Base-by-base conservation (phyloP, 2,113 vertebrate genomes). In the Lutjanus erythropterus region DNA sequence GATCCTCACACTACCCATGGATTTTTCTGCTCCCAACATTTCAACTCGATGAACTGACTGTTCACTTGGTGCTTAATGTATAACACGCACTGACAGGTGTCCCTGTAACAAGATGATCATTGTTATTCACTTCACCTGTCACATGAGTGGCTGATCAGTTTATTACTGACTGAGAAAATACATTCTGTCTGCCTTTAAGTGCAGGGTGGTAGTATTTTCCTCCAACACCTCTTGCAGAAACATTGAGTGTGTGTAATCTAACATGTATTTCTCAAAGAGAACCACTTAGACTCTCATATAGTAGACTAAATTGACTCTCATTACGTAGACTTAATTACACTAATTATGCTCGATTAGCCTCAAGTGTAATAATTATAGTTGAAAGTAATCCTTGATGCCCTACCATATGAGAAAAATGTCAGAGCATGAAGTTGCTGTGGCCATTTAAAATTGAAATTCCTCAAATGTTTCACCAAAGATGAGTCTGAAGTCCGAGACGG, bases 311-410 rank as follows among this genome's bases (percentile, higher is more conserved):
- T 29, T 52, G 44, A 67, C 23, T 29, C 41, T 27, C 27, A 31
- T 37, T 9, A 50, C 66, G n/a, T 47, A 5, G 16, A 59, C 60
- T 59, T 49, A 29, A 71, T 71, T 71, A 53, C 4, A 29, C 29
- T 42, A 41, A 72, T 72, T 72, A 55, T 3, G 49, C 41, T 66
- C 31, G 37, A 66, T 80, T 72, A 66, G 61, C 49, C 19, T 72
- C 9, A 15, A 50, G 69, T 49, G 27, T 39, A 72, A 80, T 79
- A 37, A 71, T 65, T 47, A 71, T 5, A 55, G 4, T 37, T 29
- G 2, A 29, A 71, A 44, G 18, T n/a, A 71, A 29, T 47, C 39
- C 29, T 31, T 6, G 37, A 53, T 71, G 39, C 11, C 49, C 21
- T 37, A 64, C 29, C 6, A 1, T 61, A 23, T 52, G 47, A 31